A percentile compares a stretch with the other conserved stretches of the same genome.
Evolutionary conservation across 2,113 vertebrate species (phyloP).

Genomic region (Beaufortia kweichowensis): DNA sequence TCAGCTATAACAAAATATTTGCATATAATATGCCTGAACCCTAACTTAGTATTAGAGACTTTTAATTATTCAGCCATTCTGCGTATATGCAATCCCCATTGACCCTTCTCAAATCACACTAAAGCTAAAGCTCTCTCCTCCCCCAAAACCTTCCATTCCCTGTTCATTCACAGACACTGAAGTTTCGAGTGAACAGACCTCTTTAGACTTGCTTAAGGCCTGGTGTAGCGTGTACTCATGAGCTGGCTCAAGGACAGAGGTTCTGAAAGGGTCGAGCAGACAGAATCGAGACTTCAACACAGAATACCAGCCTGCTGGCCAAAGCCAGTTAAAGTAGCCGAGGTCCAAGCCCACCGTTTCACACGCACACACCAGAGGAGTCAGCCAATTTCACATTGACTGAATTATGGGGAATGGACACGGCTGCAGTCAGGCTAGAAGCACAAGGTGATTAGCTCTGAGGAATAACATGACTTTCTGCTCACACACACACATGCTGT

Average conservation of each 20-base stretch:
- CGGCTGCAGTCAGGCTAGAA: constrained; percentile 26
- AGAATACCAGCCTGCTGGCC: not conserved
- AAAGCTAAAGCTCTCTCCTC: not conserved
- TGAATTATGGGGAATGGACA: constrained; percentile 37
- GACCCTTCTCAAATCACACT: not conserved
- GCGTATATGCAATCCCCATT: not conserved
- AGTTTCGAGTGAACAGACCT: not conserved
- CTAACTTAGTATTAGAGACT: no score
- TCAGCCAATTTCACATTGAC: constrained; percentile 53
- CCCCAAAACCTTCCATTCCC: not conserved
- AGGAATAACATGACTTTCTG: constrained; percentile 41
- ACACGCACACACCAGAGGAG: constrained; percentile 28
- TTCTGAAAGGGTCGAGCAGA: constrained; percentile 2
- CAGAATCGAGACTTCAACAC: not conserved
- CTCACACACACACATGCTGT: constrained; percentile 17
- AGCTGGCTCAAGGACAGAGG: not conserved
- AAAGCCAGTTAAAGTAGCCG: constrained; percentile 14
- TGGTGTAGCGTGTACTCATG: not conserved
- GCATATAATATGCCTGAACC: no score
- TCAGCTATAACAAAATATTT: no score
- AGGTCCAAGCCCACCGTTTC: constrained; percentile 14
- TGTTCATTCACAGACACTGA: constrained; percentile 17
- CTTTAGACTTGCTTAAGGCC: constrained; percentile 1
- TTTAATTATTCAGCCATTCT: no score
- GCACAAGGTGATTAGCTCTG: constrained; percentile 46